phyloP scores from a whole-genome alignment of 2,113 vertebrate genomes.

The Tragelaphus buxtoni region DNA sequence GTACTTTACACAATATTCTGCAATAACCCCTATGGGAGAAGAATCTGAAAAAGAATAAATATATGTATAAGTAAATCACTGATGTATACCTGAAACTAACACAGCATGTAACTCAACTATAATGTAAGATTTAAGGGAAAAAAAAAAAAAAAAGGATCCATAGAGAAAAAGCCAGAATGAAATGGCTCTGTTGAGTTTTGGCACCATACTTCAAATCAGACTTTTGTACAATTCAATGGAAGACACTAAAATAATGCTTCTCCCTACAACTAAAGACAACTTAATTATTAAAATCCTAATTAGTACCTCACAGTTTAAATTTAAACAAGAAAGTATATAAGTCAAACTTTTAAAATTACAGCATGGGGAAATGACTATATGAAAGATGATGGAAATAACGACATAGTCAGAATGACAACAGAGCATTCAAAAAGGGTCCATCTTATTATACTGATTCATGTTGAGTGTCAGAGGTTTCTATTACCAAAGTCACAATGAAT shows the following conservation, averaged over 20 bases:
- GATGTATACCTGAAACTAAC: not conserved
- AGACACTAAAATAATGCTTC: conserved; percentile 87
- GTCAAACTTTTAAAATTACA: not conserved
- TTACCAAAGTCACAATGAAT: not conserved
- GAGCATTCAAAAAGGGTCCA: not conserved
- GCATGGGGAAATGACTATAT: not conserved
- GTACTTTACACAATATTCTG: not conserved
- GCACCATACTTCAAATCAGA: conserved; percentile 88
- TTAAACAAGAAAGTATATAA: not conserved
- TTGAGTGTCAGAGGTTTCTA: not conserved
- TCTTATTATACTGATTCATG: not conserved
- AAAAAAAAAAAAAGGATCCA: not conserved
- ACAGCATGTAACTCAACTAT: not conserved
- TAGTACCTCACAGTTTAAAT: not conserved
- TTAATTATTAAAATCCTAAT: not conserved
- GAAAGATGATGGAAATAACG: not conserved
- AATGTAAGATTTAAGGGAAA: not conserved
- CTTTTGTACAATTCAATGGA: conserved; percentile 86
- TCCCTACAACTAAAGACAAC: not conserved
- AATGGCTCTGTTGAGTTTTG: conserved; percentile 85
- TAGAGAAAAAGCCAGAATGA: conserved; percentile 72
- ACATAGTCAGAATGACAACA: not conserved
- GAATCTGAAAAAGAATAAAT: not conserved
- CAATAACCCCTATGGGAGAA: not conserved
- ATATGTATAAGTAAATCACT: not conserved